Percentiles rank a stretch among this genome's conserved stretches.
Conservation (phyloP, 1,140 invertebrate genomes). For the Helicoverpa armigera region DNA sequence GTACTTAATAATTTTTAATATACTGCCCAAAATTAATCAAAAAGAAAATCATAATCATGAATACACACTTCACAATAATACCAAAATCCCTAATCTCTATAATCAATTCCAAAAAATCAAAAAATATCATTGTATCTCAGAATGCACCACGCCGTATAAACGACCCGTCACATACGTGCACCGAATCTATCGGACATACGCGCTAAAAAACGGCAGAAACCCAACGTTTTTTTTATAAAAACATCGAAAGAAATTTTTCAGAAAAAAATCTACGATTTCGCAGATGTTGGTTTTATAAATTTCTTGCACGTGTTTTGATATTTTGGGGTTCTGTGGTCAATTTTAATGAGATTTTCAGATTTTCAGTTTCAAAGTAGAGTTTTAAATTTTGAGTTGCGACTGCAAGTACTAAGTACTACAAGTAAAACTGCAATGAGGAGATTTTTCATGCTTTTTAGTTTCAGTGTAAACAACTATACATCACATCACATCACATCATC, state of each 20-base stretch:
- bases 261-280: conserved; percentile 75
- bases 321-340: conserved; percentile 58
- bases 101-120: background rate
- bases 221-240: conserved; percentile 58
- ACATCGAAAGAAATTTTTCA: conserved; percentile 66
- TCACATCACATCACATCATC: too few species aligned
- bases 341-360: too few species aligned
- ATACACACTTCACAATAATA: too few species aligned
- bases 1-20: too few species aligned
- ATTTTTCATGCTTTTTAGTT: too few species aligned
- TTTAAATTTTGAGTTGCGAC: background rate
- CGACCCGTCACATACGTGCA: conserved; percentile 58
- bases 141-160: conserved; percentile 56
- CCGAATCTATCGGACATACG: conserved; percentile 70
- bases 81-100: background rate
- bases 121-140: background rate
- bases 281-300: conserved; percentile 83
- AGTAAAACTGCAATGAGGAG: too few species aligned
- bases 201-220: conserved; percentile 69
- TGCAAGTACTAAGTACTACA: too few species aligned
- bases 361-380: background rate
- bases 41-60: too few species aligned
- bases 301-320: conserved; percentile 72
- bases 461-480: too few species aligned
- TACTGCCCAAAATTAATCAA: too few species aligned